These are phyloP conservation scores for Blennius ocellaris DNA, from an alignment of 2,113 vertebrate species.

Conservation along the genomic window DNA sequence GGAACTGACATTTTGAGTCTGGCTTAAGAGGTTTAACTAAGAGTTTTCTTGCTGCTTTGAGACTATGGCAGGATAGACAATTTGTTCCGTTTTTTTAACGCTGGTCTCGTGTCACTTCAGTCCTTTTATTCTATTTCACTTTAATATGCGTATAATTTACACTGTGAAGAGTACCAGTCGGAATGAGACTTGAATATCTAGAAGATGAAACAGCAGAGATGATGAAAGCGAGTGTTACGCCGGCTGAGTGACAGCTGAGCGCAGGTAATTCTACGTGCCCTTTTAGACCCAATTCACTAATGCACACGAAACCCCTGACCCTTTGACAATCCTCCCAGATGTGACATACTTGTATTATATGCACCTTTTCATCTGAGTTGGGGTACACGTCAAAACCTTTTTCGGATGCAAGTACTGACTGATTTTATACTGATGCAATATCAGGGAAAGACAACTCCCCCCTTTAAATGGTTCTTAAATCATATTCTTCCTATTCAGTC, in stretches of 20 bases:
- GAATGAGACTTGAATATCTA: slow-evolving; percentile 41
- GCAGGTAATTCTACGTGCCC: slow-evolving; percentile 20
- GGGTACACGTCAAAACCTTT: slow-evolving; percentile 5
- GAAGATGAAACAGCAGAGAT: neutral
- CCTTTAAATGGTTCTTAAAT: neutral
- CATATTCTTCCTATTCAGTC: slow-evolving; percentile 11
- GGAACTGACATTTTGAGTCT: slow-evolving; percentile 28
- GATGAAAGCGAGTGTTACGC: slow-evolving; percentile 20
- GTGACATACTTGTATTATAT: slow-evolving; percentile 24
- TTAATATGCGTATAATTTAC: slow-evolving; percentile 50
- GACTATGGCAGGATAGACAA: slow-evolving; percentile 31
- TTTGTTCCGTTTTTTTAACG: slow-evolving; percentile 5
- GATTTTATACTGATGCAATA: slow-evolving; percentile 25
- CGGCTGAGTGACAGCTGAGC: slow-evolving; percentile 10
- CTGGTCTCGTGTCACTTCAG: slow-evolving; percentile 24
- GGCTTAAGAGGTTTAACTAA: slow-evolving; percentile 13
- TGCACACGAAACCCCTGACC: slow-evolving; percentile 20
- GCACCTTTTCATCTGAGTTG: slow-evolving; percentile 37
- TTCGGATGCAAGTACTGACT: slow-evolving; percentile 9
- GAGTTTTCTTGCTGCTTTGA: slow-evolving; percentile 14
- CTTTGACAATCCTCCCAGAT: slow-evolving; percentile 45
- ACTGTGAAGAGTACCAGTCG: slow-evolving; percentile 55
- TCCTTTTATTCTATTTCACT: slow-evolving; percentile 37
- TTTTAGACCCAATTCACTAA: slow-evolving; percentile 2
- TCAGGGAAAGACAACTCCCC: neutral